A percentile compares a stretch with the other conserved stretches of the same genome.
These are phyloP conservation scores for Glossophaga mutica DNA, from an alignment of 2,797 vertebrate species.

Conservation along the genomic window DNA sequence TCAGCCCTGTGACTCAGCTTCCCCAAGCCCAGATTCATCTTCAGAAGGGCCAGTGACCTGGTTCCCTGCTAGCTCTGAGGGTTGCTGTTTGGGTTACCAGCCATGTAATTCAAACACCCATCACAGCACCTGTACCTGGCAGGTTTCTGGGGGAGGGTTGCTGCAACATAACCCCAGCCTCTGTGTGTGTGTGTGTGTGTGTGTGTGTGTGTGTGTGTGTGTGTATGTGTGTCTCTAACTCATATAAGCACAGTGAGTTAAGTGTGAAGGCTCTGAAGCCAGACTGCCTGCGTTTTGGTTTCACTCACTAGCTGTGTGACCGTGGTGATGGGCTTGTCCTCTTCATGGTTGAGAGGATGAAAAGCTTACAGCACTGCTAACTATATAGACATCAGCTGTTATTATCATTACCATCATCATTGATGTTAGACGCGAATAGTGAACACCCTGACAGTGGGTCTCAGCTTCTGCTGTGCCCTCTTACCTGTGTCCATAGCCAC, in stretches of 20 bases:
- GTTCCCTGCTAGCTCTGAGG: not conserved
- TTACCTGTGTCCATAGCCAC: not conserved
- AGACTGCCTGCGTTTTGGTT: not conserved
- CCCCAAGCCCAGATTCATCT: not conserved
- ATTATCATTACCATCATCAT: accelerated
- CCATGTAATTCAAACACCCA: not conserved
- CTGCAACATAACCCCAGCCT: accelerated
- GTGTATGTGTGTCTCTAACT: not conserved
- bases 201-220: no score
- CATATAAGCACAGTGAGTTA: not conserved
- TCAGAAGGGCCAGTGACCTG: not conserved
- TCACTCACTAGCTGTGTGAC: not conserved
- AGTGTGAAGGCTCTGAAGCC: not conserved
- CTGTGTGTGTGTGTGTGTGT: not conserved
- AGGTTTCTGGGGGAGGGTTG: not conserved
- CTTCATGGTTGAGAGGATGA: not conserved
- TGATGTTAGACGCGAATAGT: not conserved
- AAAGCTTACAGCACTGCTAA: no score
- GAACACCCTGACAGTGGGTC: not conserved
- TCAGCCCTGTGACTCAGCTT: not conserved
- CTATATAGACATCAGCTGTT: accelerated
- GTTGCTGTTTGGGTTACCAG: no score
- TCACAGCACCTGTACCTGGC: accelerated
- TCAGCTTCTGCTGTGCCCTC: not conserved
- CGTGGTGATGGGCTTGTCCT: not conserved